A percentile compares a stretch with the other conserved stretches of the same genome.
Conservation (phyloP, 2,797 vertebrate species). For the Chelmon rostratus region DNA sequence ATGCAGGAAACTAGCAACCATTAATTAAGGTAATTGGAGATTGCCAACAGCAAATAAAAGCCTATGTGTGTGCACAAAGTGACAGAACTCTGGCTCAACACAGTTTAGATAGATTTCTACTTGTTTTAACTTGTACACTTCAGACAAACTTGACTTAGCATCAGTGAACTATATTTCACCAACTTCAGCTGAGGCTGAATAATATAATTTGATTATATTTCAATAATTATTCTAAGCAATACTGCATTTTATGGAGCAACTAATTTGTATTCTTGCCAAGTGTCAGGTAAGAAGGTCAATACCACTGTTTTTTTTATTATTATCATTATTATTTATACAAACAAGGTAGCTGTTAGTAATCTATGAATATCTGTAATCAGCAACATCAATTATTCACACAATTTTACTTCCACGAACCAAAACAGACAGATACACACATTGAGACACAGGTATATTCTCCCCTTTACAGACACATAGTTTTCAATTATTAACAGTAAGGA, state of each 20-base stretch:
- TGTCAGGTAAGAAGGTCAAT: neutral
- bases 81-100: constrained; percentile 22
- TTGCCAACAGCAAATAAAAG: constrained; percentile 33
- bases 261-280: too few relatives aligned
- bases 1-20: constrained; percentile 50
- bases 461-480: constrained; percentile 37
- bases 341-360: neutral
- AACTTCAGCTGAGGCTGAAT: neutral
- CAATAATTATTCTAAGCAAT: too few relatives aligned
- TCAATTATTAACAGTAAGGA: constrained; percentile 69
- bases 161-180: neutral
- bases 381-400: constrained; percentile 14
- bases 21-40: constrained; percentile 63
- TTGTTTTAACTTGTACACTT: constrained; percentile 16
- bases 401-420: constrained; percentile 2
- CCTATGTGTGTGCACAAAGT: neutral
- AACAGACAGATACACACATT: constrained; percentile 34
- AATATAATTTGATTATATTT: too few relatives aligned
- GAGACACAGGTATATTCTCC: constrained; percentile 20
- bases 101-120: neutral
- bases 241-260: neutral
- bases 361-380: constrained; percentile 7
- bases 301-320: too few relatives aligned
- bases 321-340: too few relatives aligned
- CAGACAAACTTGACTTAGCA: neutral